These are phyloP conservation scores for Drosophila pachea DNA, from an alignment of 1,140 invertebrate genomes.

Conservation along the genomic window DNA sequence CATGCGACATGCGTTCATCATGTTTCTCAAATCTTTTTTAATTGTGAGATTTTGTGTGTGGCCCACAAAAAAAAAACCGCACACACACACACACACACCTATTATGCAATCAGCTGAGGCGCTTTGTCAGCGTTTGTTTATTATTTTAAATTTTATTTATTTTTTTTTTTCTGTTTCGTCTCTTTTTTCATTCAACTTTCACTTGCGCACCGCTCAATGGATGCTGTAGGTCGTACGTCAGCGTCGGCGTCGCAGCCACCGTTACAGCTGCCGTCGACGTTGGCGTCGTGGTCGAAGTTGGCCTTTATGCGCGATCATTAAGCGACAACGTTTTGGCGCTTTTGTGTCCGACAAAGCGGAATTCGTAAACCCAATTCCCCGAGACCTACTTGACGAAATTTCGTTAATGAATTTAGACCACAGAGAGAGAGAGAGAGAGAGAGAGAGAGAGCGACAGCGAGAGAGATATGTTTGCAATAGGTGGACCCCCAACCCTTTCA, in stretches of 20 bases:
- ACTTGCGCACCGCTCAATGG: constrained; percentile 53
- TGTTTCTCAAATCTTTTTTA: constrained; percentile 9
- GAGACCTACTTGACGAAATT: constrained; percentile 69
- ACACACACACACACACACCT: constrained; percentile 8
- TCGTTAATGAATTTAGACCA: constrained; percentile 76
- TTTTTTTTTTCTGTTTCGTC: constrained; percentile 35
- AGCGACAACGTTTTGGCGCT: constrained; percentile 57
- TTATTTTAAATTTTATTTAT: constrained; percentile 49
- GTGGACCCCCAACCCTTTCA: not conserved
- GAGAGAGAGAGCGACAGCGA: not conserved
- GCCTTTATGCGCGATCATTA: constrained; percentile 47
- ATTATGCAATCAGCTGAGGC: constrained; percentile 46
- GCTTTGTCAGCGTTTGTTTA: constrained; percentile 45
- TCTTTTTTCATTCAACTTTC: constrained; percentile 62
- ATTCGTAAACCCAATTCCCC: constrained; percentile 49
- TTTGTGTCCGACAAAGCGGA: constrained; percentile 40
- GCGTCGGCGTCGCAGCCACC: constrained; percentile 19
- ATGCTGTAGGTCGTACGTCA: constrained; percentile 43
- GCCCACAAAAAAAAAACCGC: constrained; percentile 18
- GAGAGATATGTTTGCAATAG: constrained; percentile 37
- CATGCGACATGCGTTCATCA: constrained; percentile 8
- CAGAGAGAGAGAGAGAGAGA: constrained; percentile 8
- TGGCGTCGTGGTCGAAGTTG: not conserved
- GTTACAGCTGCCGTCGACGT: too few relatives aligned
- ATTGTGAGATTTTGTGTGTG: not conserved